Percentiles rank a stretch among this genome's conserved stretches.
Evolutionary conservation across 2,113 vertebrate genomes (phyloP).

Genomic region (Sardina pilchardus): DNA sequence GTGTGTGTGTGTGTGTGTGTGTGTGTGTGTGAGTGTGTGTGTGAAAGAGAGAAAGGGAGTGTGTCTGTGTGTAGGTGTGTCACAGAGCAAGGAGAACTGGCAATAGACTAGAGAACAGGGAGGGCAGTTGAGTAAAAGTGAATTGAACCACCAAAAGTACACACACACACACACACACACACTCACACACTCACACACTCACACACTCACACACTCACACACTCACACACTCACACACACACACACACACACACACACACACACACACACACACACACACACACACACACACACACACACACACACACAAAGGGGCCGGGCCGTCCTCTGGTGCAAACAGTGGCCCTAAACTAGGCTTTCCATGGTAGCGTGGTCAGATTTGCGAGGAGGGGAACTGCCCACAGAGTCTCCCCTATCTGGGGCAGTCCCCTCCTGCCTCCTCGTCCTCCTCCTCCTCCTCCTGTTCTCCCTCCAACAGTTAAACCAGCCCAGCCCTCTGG

Average conservation of each 20-base stretch:
- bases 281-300: not conserved
- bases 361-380: not conserved
- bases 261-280: not conserved
- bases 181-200: not conserved
- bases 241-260: not conserved
- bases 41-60: not conserved
- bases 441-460: not conserved
- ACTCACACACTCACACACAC: not conserved
- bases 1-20: not conserved
- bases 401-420: not conserved
- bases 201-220: not conserved
- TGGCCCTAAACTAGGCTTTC: not conserved
- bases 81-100: not conserved
- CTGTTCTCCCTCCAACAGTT: not conserved
- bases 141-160: not conserved
- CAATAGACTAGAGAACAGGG: not conserved
- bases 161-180: not conserved
- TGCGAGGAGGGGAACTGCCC: not conserved
- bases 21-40: not conserved
- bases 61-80: not conserved
- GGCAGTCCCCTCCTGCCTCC: not conserved
- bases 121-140: not conserved
- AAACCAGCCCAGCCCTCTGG: conserved; percentile 40
- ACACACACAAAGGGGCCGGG: not conserved
- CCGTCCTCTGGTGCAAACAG: not conserved